These are phyloP conservation scores for Pseudoatta argentina DNA, from an alignment of 1,140 invertebrate genomes.

Conservation along the genomic window DNA sequence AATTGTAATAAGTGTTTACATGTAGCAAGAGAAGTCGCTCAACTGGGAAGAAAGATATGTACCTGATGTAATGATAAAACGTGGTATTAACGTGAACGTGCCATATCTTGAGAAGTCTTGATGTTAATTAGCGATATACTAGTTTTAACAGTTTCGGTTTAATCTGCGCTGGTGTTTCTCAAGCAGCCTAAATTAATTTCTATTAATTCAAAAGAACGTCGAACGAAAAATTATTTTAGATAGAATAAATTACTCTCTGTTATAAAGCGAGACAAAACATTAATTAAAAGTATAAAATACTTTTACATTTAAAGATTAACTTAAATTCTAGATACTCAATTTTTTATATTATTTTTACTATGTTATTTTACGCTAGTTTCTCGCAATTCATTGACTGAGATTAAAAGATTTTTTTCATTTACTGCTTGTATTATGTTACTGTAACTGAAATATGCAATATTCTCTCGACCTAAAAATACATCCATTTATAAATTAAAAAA, in stretches of 20 bases:
- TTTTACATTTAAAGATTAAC: neutral
- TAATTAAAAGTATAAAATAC: slow-evolving; percentile 7
- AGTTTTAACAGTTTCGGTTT: slow-evolving; percentile 70
- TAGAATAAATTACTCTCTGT: neutral
- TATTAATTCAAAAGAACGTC: neutral
- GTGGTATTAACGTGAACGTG: slow-evolving; percentile 64
- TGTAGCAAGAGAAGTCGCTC: slow-evolving; percentile 6
- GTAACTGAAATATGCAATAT: slow-evolving; percentile 1
- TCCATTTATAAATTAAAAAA: slow-evolving; percentile 29
- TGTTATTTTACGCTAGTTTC: neutral
- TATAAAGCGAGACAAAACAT: neutral
- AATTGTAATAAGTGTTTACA: slow-evolving; percentile 31
- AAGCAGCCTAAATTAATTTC: neutral
- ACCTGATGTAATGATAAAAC: slow-evolving; percentile 30
- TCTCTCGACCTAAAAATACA: slow-evolving; percentile 4
- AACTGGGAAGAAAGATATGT: slow-evolving; percentile 27
- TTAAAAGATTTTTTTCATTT: slow-evolving; percentile 13
- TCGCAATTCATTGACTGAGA: neutral
- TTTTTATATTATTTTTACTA: neutral
- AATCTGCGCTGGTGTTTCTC: slow-evolving; percentile 48
- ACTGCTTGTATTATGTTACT: neutral
- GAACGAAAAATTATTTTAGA: slow-evolving; percentile 21
- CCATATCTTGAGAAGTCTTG: slow-evolving; percentile 56
- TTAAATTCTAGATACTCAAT: neutral
- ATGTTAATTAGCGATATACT: slow-evolving; percentile 72